Conservation (phyloP, 2,888 invertebrate genomes). For the Dendrolimus pini region DNA sequence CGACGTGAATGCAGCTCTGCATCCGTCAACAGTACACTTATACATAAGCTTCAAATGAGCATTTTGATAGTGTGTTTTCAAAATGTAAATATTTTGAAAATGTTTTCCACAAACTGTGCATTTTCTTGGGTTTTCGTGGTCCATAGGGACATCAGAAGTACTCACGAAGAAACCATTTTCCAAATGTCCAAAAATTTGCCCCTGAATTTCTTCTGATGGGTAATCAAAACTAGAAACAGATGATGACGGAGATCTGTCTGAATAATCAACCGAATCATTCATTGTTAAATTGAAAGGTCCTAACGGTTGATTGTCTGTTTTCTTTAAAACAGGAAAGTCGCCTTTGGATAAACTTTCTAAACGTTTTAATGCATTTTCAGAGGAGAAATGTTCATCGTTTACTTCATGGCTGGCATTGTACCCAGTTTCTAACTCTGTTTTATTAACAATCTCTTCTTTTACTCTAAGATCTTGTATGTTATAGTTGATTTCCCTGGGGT, state of each 20-base stretch:
- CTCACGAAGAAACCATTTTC: slow-evolving; percentile 84
- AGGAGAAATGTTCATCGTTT: slow-evolving; percentile 47
- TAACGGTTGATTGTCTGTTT: slow-evolving; percentile 38
- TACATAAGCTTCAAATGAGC: slow-evolving; percentile 97
- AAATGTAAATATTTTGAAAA: slow-evolving; percentile 94
- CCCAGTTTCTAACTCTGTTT: slow-evolving; percentile 37
- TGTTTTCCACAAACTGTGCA: slow-evolving; percentile 95
- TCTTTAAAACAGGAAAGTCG: slow-evolving; percentile 76
- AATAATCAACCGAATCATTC: slow-evolving; percentile 55
- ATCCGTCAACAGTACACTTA: slow-evolving; percentile 95
- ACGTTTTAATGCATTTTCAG: slow-evolving; percentile 84
- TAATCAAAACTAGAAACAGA: slow-evolving; percentile 78
- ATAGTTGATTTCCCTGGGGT: slow-evolving; percentile 38
- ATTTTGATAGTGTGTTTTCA: slow-evolving; percentile 97
- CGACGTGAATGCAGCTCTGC: slow-evolving; percentile 95
- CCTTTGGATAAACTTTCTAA: slow-evolving; percentile 89
- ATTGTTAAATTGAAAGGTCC: slow-evolving; percentile 54
- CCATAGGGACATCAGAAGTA: slow-evolving; percentile 90
- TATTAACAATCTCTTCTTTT: slow-evolving; percentile 52
- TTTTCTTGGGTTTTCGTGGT: slow-evolving; percentile 92
- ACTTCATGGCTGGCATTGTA: slow-evolving; percentile 29
- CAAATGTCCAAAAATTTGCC: slow-evolving; percentile 82
- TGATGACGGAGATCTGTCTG: slow-evolving; percentile 76
- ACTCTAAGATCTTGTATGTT: slow-evolving; percentile 50
- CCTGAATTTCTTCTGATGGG: slow-evolving; percentile 77